phyloP scores from a whole-genome alignment of 1,140 invertebrate genomes.

The Neomicropteryx cornuta region DNA sequence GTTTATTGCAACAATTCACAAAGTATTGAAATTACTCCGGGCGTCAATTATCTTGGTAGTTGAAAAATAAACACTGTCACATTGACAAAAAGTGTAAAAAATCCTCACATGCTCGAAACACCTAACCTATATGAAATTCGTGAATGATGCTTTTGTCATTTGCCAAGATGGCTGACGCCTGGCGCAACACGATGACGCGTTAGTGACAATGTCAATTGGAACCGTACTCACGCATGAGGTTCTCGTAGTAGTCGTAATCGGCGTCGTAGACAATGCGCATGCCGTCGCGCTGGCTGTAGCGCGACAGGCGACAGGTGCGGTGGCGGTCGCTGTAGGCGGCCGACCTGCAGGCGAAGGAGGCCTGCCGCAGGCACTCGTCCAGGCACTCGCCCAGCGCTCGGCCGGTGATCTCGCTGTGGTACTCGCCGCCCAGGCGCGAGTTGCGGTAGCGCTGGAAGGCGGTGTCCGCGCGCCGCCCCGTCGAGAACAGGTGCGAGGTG shows the following conservation, averaged over 20 bases:
- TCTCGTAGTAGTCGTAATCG: slow-evolving; percentile 87
- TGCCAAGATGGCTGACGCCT: too few species aligned
- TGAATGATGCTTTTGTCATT: too few species aligned
- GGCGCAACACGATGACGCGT: too few species aligned
- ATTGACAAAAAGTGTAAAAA: too few species aligned
- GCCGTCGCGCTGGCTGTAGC: slow-evolving; percentile 79
- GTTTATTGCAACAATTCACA: too few species aligned
- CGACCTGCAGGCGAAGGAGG: slow-evolving; percentile 77
- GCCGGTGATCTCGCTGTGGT: slow-evolving; percentile 79
- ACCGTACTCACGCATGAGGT: slow-evolving; percentile 70
- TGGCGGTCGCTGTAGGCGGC: slow-evolving; percentile 79
- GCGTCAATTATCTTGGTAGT: too few species aligned
- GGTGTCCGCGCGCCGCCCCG: slow-evolving; percentile 69
- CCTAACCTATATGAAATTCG: too few species aligned
- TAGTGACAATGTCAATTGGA: too few species aligned
- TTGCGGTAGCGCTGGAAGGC: slow-evolving; percentile 82
- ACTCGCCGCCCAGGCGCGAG: slow-evolving; percentile 58
- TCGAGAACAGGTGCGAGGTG: slow-evolving; percentile 68
- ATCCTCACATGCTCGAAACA: too few species aligned
- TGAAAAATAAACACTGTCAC: too few species aligned
- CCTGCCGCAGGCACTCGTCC: slow-evolving; percentile 77
- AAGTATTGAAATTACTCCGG: too few species aligned
- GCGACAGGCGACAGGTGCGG: slow-evolving; percentile 70
- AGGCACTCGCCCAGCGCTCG: slow-evolving; percentile 77
- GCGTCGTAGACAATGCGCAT: slow-evolving; percentile 80